Evolutionary conservation across 2,113 vertebrate genomes (phyloP), one percentile per base, ranked within the genome.

Genomic region (Typhlomys cinereus): DNA sequence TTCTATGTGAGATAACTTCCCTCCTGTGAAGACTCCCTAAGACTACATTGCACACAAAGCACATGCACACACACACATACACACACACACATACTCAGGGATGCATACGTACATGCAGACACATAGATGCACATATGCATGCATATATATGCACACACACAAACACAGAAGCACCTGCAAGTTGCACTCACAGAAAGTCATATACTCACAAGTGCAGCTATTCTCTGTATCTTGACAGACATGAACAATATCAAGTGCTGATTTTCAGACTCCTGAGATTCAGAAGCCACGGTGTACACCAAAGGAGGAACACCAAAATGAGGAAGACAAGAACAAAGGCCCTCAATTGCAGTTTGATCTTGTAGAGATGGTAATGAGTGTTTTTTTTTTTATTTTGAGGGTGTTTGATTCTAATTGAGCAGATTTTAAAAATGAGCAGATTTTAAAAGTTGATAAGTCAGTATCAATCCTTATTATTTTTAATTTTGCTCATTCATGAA

Each of bases 231-330:
- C 0, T 3, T 2, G 31, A 64, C 25, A 50, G 46, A 61, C 3
- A 25, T 8, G 36, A 7, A 1, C 0, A 7, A 50, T 2, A 5
- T n/a, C n/a, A n/a, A n/a, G 0, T 31, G 41, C 7, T 25, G 31
- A 2, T 11, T 75, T 44, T 27, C 31, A 79, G 81, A 27, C 4
- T 15, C 17, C 50, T 27, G 36, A 79, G 81, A 27, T 6, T 15
- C 17, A 0, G 9, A 4, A 46, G 52, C 13, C 17, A 34, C 48
- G 7, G 9, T 2, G n/a, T n/a, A n/a, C n/a, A n/a, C n/a, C n/a
- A n/a, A n/a, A n/a, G n/a, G n/a, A n/a, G n/a, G n/a, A n/a, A n/a
- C n/a, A n/a, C n/a, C n/a, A n/a, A n/a, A 83, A 39, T 57, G 23
- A 62, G 39, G 80, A 36, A 44, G 0, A 1, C 0, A 18, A 69